Evolutionary conservation across 2,113 vertebrate genomes (phyloP).

Genomic region (Elephantulus edwardii): DNA sequence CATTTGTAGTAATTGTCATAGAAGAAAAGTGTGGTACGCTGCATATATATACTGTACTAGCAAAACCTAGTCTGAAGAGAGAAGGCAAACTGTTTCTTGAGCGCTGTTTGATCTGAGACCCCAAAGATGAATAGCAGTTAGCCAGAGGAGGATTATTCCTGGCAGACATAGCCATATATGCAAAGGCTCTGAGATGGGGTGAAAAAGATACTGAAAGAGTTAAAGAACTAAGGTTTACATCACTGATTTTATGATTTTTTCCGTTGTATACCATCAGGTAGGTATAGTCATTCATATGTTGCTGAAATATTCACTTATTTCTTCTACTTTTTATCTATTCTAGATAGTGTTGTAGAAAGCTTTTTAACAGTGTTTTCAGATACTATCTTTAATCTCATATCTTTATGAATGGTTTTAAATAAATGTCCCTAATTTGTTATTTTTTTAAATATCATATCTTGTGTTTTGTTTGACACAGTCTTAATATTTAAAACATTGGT

Average conservation of each 20-base stretch:
- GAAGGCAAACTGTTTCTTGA: background rate
- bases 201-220: background rate
- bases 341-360: background rate
- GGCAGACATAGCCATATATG: background rate
- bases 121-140: conserved; percentile 31
- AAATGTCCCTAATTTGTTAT: background rate
- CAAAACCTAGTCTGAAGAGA: conserved; percentile 28
- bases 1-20: conserved; percentile 15
- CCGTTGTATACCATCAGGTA: background rate
- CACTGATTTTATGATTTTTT: conserved; percentile 30
- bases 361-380: background rate
- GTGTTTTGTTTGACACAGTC: conserved; percentile 15
- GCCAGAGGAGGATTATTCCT: background rate
- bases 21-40: conserved; percentile 14
- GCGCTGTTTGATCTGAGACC: conserved; percentile 6
- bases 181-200: background rate
- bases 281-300: background rate
- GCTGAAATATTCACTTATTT: background rate
- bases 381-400: background rate
- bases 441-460: background rate
- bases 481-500: conserved; percentile 43
- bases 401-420: background rate
- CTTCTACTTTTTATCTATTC: background rate
- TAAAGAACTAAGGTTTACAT: conserved; percentile 19
- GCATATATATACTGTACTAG: background rate